A percentile compares a stretch with the other conserved stretches of the same genome.
These are phyloP conservation scores for Epinotia brunnichana DNA, from an alignment of 2,888 invertebrate species.

Conservation along the genomic window DNA sequence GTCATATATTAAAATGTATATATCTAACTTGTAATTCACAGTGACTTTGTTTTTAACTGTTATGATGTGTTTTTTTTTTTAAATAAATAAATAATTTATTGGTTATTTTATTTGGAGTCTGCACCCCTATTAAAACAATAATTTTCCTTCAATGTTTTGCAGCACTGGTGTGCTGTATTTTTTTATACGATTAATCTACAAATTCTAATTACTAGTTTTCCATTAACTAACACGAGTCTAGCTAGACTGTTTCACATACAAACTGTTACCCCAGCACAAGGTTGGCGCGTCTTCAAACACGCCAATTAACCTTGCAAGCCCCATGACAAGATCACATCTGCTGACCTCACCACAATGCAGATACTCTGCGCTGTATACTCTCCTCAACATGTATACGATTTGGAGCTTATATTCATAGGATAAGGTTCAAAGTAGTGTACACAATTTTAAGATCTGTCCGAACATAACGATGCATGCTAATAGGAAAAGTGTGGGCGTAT, in stretches of 20 bases:
- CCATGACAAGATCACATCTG: slow-evolving; percentile 37
- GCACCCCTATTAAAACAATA: too few relatives aligned
- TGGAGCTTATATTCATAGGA: not conserved
- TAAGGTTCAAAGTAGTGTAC: not conserved
- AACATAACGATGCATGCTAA: not conserved
- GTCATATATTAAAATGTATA: too few relatives aligned
- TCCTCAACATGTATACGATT: not conserved
- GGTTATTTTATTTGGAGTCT: too few relatives aligned
- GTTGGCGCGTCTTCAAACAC: slow-evolving; percentile 32
- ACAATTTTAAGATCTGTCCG: not conserved
- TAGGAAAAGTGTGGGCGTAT: not conserved
- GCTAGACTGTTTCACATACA: slow-evolving; percentile 4
- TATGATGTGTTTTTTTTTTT: too few relatives aligned
- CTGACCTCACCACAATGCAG: slow-evolving; percentile 32
- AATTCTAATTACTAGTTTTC: not conserved
- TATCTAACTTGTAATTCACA: too few relatives aligned
- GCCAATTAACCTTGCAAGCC: slow-evolving; percentile 35
- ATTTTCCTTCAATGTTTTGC: too few relatives aligned
- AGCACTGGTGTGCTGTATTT: too few relatives aligned
- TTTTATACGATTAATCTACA: not conserved
- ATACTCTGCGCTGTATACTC: slow-evolving; percentile 13
- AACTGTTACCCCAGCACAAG: slow-evolving; percentile 23
- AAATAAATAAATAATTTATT: too few relatives aligned
- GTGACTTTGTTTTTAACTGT: too few relatives aligned
- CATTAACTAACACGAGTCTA: not conserved